Conservation (phyloP, 2,888 invertebrate genomes). For the Agrochola macilenta region DNA sequence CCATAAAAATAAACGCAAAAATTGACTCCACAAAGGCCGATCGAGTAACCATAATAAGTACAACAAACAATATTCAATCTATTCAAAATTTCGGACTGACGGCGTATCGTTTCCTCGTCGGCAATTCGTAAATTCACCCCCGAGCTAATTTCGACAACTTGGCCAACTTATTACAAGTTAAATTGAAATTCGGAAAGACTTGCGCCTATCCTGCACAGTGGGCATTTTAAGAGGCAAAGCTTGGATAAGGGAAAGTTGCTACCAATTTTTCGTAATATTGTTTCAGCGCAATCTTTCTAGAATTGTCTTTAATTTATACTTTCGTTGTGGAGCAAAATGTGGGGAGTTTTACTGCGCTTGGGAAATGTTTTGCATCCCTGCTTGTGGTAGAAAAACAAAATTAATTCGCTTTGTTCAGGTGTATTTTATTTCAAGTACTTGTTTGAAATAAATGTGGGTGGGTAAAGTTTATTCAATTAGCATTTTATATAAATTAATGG, state of each 20-base stretch:
- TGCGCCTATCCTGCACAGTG: conserved; percentile 70
- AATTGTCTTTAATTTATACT: conserved; percentile 67
- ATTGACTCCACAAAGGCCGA: not conserved
- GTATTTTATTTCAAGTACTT: conserved; percentile 36
- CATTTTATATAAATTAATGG: conserved; percentile 33
- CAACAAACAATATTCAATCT: conserved; percentile 48
- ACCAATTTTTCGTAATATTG: conserved; percentile 65
- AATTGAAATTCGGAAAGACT: conserved; percentile 84
- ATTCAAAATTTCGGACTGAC: conserved; percentile 56
- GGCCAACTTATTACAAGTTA: conserved; percentile 84
- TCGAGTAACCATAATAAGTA: conserved; percentile 24
- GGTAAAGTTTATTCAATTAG: conserved; percentile 37
- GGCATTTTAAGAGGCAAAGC: conserved; percentile 71
- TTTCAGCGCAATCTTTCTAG: conserved; percentile 63
- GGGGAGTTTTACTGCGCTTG: conserved; percentile 34
- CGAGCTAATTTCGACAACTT: conserved; percentile 81
- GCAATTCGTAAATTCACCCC: conserved; percentile 71
- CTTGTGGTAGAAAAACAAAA: conserved; percentile 31
- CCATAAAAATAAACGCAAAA: not conserved
- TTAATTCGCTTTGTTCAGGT: conserved; percentile 36
- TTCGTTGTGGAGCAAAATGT: conserved; percentile 54
- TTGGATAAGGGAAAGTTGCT: conserved; percentile 60
- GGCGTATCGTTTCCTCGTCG: conserved; percentile 62
- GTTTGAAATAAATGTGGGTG: conserved; percentile 36
- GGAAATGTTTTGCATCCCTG: conserved; percentile 38